Base-by-base conservation (phyloP, 2,888 invertebrate species). In the Eucriotettix oculatus region DNA sequence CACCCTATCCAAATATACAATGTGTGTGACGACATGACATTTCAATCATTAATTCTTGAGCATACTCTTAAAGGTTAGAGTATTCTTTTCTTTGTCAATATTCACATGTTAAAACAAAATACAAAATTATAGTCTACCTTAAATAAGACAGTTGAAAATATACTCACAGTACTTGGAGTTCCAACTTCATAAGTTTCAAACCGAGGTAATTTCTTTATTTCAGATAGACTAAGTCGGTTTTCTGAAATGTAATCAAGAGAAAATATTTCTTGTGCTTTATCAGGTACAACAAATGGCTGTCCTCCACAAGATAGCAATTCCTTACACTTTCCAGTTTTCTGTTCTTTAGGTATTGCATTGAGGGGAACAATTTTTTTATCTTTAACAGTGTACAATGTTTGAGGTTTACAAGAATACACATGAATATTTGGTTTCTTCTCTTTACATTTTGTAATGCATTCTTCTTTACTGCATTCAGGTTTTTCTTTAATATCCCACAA, bases 181-280 rank as follows among this genome's bases (percentile, higher is more conserved):
- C 80, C 81, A 59, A 75, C 73, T 44, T 75, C 71, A 68, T 80
- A 81, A 65, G 79, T 75, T 65, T 74, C 72, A 66, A 80, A 81
- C 65, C 76, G 72, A 1, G 78, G 76, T 64, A 79, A 74, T 63
- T 74, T 75, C 68, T 69, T 76, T 41, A 81, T 79, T 66, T 80
- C 76, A 67, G 78, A 78, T 40, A 78, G 60, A 53, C 70, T 69
- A 73, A 80, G 74, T 66, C 77, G 77, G 0, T 77, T 76, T 11
- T 76, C 75, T 68, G 76, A 10, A 17, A 61, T 61, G 52, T 60
- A 55, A 16, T 59, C 61, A 40, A 12, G 17, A 14, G 42, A n/a
- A 3, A 42, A 14, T 17, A 56, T 14, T 1, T 56, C 48, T 42
- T 42, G 40, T 9, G 29, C 43, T 42, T 41, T 56, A 56, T 58